Evolutionary conservation across 2,113 vertebrate genomes (phyloP).

Genomic region (Camelus dromedarius): DNA sequence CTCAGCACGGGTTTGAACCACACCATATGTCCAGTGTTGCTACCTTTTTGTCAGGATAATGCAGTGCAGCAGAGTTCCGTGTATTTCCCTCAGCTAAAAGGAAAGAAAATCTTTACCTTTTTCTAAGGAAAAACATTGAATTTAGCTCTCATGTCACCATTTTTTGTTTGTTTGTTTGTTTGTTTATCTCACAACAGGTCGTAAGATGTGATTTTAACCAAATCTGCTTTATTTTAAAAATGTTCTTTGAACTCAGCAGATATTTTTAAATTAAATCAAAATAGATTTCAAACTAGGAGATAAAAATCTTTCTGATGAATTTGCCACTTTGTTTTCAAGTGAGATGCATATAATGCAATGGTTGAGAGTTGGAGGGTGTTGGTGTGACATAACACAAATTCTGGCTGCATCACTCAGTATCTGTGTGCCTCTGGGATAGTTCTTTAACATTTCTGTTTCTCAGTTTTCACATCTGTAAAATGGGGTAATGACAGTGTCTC

Average conservation of each 20-base stretch:
- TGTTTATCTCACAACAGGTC: neutral
- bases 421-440: neutral
- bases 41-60: slow-evolving; percentile 60
- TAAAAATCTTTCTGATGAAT: neutral
- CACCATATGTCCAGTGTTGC: slow-evolving; percentile 74
- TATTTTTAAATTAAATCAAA: neutral
- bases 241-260: neutral
- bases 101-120: neutral
- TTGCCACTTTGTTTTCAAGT: neutral
- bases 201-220: neutral
- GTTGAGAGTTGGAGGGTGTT: neutral
- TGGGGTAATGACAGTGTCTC: neutral
- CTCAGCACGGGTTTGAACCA: slow-evolving; percentile 73
- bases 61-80: neutral
- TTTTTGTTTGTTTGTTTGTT: neutral
- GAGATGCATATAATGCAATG: neutral
- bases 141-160: neutral
- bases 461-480: neutral
- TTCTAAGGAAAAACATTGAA: neutral
- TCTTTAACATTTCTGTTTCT: neutral
- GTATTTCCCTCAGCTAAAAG: neutral
- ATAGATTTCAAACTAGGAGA: neutral
- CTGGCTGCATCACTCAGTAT: neutral
- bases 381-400: neutral
- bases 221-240: neutral